A percentile compares a stretch with the other conserved stretches of the same genome.
Evolutionary conservation across 2,797 vertebrate genomes (phyloP).

Genomic region (Aselliscus stoliczkanus): DNA sequence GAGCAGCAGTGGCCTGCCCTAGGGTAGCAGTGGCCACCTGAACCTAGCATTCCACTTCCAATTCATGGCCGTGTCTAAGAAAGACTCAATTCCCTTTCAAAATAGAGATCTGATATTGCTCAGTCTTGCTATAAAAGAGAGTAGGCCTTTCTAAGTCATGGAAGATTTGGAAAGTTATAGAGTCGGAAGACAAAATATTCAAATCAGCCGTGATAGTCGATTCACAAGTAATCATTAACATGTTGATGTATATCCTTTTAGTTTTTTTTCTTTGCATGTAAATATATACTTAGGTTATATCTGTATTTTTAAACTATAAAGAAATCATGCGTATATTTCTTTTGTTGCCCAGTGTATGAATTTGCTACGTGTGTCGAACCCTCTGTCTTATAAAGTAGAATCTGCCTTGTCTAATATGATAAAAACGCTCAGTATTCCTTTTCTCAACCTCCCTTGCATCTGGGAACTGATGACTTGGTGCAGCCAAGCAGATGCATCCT

Average conservation of each 20-base stretch:
- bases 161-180: conserved; percentile 26
- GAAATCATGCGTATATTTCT: neutral
- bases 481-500: conserved; percentile 58
- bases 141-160: neutral
- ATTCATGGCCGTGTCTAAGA: neutral
- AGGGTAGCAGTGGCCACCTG: neutral
- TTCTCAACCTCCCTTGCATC: neutral
- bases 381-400: neutral
- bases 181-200: conserved; percentile 19
- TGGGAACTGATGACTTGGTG: neutral
- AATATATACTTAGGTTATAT: neutral
- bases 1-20: neutral
- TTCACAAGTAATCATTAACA: neutral
- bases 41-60: neutral
- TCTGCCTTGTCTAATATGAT: neutral
- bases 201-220: neutral
- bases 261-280: neutral
- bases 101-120: neutral
- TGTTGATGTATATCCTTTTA: neutral
- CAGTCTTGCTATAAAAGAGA: neutral
- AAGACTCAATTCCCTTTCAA: neutral
- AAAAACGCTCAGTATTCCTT: neutral
- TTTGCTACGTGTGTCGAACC: neutral
- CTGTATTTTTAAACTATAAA: conserved; percentile 10
- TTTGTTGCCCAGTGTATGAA: neutral